Evolutionary conservation across 2,888 invertebrate species (phyloP), one percentile per base, ranked within the genome.

Genomic region (Baronia brevicornis): DNA sequence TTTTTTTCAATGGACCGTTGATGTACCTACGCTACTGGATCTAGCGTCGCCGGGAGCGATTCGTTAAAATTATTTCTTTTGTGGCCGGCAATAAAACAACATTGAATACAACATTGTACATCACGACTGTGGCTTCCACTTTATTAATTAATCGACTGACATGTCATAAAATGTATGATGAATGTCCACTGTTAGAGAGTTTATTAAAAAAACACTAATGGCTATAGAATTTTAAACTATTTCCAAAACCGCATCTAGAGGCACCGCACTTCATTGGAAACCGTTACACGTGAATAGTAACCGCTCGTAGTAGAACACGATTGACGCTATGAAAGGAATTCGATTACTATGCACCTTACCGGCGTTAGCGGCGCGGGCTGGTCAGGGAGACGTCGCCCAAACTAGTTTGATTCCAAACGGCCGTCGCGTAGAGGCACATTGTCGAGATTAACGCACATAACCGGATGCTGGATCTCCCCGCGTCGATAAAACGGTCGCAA

Each of bases 401-500:
- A 84, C 82, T 74, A 74, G 82, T 82, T 84, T 77, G 58, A 49
- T 55, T 49, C 61, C 68, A 64, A 75, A 74, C 71, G 71, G 68
- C 56, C 67, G 60, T 65, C 68, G 54, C 66, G 61, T 66, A 70
- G 70, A 72, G 55, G 47, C 60, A 54, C 70, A 75, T 75, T 77
- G 79, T 78, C 51, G 62, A 68, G 71, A 71, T 72, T 66, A 68
- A 64, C 67, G 72, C 74, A 61, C 65, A 79, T 63, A 79, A 82
- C 82, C 80, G 82, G 84, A 80, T 77, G 84, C 82, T 80, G 82
- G 55, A 51, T 65, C 64, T 67, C 66, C 61, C 63, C 60, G 56
- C 60, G 62, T 68, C 73, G 71, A 71, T 67, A 60, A 66, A 78
- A 77, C 77, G 75, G 72, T 71, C 72, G 60, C 69, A 60, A 66